A percentile compares a stretch with the other conserved stretches of the same genome.
Evolutionary conservation across 1,140 invertebrate genomes (phyloP).

Genomic region (Temnothorax longispinosus): DNA sequence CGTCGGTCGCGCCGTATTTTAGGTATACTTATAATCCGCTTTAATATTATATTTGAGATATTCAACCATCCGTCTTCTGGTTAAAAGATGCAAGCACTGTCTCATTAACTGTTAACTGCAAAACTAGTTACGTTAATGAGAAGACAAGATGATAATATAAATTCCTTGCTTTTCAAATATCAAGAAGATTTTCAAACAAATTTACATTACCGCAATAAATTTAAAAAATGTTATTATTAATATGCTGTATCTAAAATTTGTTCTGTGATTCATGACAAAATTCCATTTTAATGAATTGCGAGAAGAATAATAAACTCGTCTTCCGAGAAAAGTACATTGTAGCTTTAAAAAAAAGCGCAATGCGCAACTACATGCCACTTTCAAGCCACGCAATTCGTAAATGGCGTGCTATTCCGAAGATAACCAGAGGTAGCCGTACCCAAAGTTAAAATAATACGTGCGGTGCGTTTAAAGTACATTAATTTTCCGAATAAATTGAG

Average conservation of each 20-base stretch:
- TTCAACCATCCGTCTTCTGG: not conserved
- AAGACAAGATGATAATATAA: not conserved
- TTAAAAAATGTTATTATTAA: not conserved
- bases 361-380: not conserved
- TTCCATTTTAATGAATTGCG: not conserved
- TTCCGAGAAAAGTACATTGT: not conserved
- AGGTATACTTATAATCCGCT: not conserved
- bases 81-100: not conserved
- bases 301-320: not conserved
- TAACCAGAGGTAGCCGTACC: not conserved
- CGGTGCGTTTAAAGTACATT: not conserved
- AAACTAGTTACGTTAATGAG: not conserved
- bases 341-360: not conserved
- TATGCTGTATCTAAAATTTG: not conserved
- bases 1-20: not conserved
- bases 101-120: not conserved
- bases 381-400: not conserved
- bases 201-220: not conserved
- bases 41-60: not conserved
- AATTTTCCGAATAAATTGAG: conserved; percentile 62
- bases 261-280: not conserved
- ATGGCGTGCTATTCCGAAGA: not conserved
- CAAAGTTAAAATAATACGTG: conserved; percentile 21
- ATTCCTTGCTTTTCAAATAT: not conserved
- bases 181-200: not conserved